Evolutionary conservation across 2,797 vertebrate species (phyloP).

Genomic region (Helicolenus hilgendorfi): DNA sequence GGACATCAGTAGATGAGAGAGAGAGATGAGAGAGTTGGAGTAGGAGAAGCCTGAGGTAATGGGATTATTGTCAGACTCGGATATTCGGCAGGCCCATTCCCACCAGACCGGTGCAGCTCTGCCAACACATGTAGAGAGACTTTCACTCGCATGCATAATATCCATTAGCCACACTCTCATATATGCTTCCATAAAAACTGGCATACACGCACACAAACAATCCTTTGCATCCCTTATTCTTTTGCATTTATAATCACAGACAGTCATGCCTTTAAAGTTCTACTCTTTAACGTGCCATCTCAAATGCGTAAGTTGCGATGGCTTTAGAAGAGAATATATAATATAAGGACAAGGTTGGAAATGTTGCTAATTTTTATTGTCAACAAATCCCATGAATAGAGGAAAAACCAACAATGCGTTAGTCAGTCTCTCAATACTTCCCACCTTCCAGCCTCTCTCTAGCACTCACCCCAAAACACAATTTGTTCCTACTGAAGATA

Average conservation of each 20-base stretch:
- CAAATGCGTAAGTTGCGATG: background rate
- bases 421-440: background rate
- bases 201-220: background rate
- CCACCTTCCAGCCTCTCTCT: background rate
- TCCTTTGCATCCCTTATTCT: slow-evolving; percentile 5
- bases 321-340: background rate
- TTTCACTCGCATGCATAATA: slow-evolving; percentile 36
- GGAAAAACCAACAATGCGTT: background rate
- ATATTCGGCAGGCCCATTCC: slow-evolving; percentile 32
- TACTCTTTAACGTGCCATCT: background rate
- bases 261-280: background rate
- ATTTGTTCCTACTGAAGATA: background rate
- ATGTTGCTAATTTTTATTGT: background rate
- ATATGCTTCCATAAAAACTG: slow-evolving; percentile 39
- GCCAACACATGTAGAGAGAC: slow-evolving; percentile 38
- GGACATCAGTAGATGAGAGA: slow-evolving; percentile 14
- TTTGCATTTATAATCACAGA: slow-evolving; percentile 10
- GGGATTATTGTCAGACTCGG: slow-evolving; percentile 52
- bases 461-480: background rate
- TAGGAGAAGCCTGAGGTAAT: slow-evolving; percentile 38
- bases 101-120: slow-evolving; percentile 23
- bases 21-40: slow-evolving; percentile 7
- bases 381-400: background rate
- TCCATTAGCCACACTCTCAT: slow-evolving; percentile 22
- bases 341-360: background rate